Percentiles rank a stretch among this genome's conserved stretches.
These are phyloP conservation scores for Paguma larvata DNA, from an alignment of 2,797 vertebrate species.

Conservation along the genomic window DNA sequence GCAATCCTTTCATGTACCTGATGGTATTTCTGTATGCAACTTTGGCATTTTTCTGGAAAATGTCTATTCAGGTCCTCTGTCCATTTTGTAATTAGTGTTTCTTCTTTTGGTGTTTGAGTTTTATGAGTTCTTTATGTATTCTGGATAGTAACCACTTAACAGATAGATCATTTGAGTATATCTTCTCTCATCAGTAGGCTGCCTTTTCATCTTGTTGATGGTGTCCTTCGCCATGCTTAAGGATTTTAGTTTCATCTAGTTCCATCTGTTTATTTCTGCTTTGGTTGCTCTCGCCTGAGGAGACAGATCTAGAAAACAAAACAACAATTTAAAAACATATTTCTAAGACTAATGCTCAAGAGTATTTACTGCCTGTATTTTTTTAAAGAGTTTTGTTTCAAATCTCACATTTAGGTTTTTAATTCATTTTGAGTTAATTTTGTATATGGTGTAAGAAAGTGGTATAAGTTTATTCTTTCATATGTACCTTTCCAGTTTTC, in stretches of 20 bases:
- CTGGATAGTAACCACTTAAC: neutral
- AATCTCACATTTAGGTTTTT: neutral
- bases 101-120: neutral
- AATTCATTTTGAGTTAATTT: neutral
- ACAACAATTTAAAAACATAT: neutral
- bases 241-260: neutral
- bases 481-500: neutral
- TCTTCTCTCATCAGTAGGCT: neutral
- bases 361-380: neutral
- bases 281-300: neutral
- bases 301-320: neutral
- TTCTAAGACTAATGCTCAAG: neutral
- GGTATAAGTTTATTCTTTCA: neutral
- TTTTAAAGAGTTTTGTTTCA: neutral
- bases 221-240: neutral
- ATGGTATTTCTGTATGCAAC: neutral
- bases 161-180: neutral
- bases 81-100: neutral
- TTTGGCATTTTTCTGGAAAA: neutral
- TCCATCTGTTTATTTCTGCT: neutral
- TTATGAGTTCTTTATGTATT: neutral
- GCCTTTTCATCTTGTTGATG: neutral
- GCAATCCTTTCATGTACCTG: neutral
- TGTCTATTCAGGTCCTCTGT: neutral
- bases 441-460: neutral